A percentile compares a stretch with the other conserved stretches of the same genome.
These are phyloP conservation scores for Tangara arthus DNA, from an alignment of 2,797 vertebrate species.

Conservation along the genomic window DNA sequence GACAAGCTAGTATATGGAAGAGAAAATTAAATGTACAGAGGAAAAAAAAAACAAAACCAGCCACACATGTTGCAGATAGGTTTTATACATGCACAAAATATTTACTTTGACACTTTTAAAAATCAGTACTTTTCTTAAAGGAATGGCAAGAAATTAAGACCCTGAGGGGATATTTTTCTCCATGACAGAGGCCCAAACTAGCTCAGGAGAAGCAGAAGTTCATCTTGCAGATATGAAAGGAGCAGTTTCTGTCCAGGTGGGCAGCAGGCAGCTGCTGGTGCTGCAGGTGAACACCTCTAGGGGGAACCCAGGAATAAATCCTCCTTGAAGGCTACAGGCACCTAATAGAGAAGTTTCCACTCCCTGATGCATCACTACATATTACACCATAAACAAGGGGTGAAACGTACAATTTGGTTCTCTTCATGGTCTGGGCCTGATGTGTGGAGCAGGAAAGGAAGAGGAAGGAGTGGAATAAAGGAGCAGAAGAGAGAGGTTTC, in stretches of 20 bases:
- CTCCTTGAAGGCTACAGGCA: not conserved
- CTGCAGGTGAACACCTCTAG: fast-evolving
- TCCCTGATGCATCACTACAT: not conserved
- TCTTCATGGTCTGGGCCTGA: not conserved
- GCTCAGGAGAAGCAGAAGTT: not conserved
- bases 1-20: not conserved
- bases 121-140: not conserved
- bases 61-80: fast-evolving
- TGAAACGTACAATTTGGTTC: not conserved
- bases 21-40: not conserved
- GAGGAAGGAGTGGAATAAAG: not conserved
- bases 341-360: not conserved
- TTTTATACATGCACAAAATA: not conserved
- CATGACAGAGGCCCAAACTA: not conserved
- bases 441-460: not conserved
- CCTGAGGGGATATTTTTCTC: not conserved
- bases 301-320: not conserved
- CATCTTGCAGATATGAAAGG: not conserved
- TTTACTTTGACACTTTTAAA: not conserved
- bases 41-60: not conserved
- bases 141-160: not conserved
- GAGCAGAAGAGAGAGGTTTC: not conserved
- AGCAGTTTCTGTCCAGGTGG: not conserved
- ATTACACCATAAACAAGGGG: not conserved
- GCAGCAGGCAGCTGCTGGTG: not conserved